Evolutionary conservation across 1,140 invertebrate species (phyloP).

Genomic region (Lysiphlebus fabarum): DNA sequence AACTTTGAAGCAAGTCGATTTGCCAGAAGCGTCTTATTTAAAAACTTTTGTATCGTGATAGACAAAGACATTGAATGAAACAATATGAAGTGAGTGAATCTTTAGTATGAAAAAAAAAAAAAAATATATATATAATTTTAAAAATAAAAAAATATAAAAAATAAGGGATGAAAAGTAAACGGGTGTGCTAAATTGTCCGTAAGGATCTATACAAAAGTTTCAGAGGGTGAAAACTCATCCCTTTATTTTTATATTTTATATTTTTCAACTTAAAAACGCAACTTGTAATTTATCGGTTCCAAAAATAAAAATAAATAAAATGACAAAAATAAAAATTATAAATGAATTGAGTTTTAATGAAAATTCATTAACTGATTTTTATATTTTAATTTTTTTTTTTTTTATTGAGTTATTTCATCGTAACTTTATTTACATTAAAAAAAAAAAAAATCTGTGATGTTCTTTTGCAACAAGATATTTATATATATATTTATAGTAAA

Average conservation of each 20-base stretch:
- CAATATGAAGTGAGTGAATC: slow-evolving; percentile 10
- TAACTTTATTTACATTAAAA: slow-evolving; percentile 6
- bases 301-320: slow-evolving; percentile 17
- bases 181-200: slow-evolving; percentile 46
- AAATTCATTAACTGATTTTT: slow-evolving; percentile 33
- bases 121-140: too few species aligned
- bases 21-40: slow-evolving; percentile 49
- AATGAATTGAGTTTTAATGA: slow-evolving; percentile 41
- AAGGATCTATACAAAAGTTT: slow-evolving; percentile 32
- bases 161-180: slow-evolving; percentile 24
- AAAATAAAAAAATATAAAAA: slow-evolving; percentile 12
- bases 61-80: slow-evolving; percentile 20
- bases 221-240: slow-evolving; percentile 14
- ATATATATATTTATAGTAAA: background rate
- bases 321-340: slow-evolving; percentile 31
- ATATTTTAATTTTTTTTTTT: slow-evolving; percentile 11
- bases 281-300: slow-evolving; percentile 15
- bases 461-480: background rate
- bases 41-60: slow-evolving; percentile 48
- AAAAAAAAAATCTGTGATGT: slow-evolving; percentile 1
- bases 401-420: slow-evolving; percentile 13
- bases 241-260: slow-evolving; percentile 44
- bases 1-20: slow-evolving; percentile 43
- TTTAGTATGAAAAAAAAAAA: slow-evolving; percentile 18
- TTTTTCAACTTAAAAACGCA: slow-evolving; percentile 27